Evolutionary conservation across 2,797 vertebrate species (phyloP).

Genomic region (Hylomyscus alleni): DNA sequence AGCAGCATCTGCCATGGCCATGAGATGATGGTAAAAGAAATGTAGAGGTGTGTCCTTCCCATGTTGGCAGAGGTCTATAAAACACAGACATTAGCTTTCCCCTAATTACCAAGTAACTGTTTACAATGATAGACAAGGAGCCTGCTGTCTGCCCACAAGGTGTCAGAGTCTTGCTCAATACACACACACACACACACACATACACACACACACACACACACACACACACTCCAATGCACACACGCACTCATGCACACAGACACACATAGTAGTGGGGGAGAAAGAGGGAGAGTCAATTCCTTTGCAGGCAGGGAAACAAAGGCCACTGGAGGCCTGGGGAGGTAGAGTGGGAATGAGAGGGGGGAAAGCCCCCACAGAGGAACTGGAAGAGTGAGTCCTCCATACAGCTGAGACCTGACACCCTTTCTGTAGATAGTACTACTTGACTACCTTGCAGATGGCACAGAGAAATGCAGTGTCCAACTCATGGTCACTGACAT

Average conservation of each 20-base stretch:
- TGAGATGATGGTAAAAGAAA: not conserved
- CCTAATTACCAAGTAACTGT: not conserved
- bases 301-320: slow-evolving; percentile 1
- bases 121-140: not conserved
- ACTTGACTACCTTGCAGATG: too few relatives aligned
- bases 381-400: not conserved
- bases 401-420: not conserved
- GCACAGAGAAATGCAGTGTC: not conserved
- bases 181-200: not conserved
- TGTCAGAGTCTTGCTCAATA: not conserved
- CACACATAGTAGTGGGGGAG: not conserved
- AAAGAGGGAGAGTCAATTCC: not conserved
- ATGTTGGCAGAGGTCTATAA: not conserved
- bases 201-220: not conserved
- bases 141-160: not conserved
- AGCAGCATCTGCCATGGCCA: not conserved
- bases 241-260: not conserved
- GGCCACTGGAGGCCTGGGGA: not conserved
- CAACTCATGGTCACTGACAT: not conserved
- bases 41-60: not conserved
- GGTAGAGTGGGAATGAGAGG: not conserved
- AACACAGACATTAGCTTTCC: not conserved
- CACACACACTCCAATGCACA: not conserved
- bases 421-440: not conserved
- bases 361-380: not conserved